Evolutionary conservation across 2,888 invertebrate genomes (phyloP), one percentile per base, ranked within the genome.

Genomic region (Eugnorisma glareosa): DNA sequence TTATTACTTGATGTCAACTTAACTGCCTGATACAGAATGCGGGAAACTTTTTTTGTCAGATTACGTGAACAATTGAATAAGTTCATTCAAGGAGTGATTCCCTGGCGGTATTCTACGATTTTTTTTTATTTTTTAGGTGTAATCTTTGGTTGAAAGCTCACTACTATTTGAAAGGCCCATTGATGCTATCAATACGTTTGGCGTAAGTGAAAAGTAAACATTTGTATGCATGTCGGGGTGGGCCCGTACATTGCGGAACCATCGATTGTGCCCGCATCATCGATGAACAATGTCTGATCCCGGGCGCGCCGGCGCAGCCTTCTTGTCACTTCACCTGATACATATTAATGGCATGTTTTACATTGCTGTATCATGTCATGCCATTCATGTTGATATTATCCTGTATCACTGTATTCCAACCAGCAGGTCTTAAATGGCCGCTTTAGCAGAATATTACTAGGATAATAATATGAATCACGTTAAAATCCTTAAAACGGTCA

Each of bases 181-280:
- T n/a, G 48, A 59, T 66, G 28, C 6, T 67, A 40, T 43, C 48
- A 63, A 77, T 54, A 76, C 73, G 81, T 77, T 82, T 89, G 88
- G 89, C 86, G 83, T 89, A 85, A 90, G 91, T 91, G 91, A 91
- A 93, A 93, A 89, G 83, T 87, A 43, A 86, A 89, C 88, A 95
- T 96, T 96, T 90, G 94, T 96, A 96, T 96, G 93, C 96, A 88
- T 76, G 89, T 70, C 90, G 89, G 79, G 82, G 77, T 80, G 74
- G 78, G 86, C 94, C 93, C 94, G 92, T 92, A 94, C 91, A 88
- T 88, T 90, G 86, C 90, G 88, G 87, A 88, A 89, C 90, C 86
- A 91, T 89, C 92, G 94, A 93, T 94, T 91, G 92, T 87, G 89
- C 96, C 95, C 95, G 94, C 92, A 95, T 94, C 91, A 91, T 90